These are phyloP conservation scores for Ladona fulva DNA, from an alignment of 1,140 invertebrate genomes.

Conservation along the genomic window DNA sequence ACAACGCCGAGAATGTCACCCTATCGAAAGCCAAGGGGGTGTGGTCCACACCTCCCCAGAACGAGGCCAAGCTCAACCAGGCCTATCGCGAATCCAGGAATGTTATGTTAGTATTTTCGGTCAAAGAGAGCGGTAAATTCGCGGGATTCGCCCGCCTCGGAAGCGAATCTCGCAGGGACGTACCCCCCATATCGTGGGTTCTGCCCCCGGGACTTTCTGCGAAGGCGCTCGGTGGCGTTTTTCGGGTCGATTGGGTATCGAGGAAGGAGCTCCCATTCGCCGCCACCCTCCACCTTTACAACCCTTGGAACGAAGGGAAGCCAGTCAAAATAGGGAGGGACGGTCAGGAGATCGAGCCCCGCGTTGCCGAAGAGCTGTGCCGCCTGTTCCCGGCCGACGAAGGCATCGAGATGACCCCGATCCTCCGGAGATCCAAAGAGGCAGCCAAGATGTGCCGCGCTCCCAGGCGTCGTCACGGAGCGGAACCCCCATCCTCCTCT, in stretches of 20 bases:
- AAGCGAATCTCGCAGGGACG: constrained; percentile 80
- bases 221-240: constrained; percentile 88
- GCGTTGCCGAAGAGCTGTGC: constrained; percentile 89
- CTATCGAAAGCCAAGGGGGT: constrained; percentile 92
- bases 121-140: constrained; percentile 91
- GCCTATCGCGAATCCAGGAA: constrained; percentile 87
- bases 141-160: constrained; percentile 80
- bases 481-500: background rate
- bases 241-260: constrained; percentile 94
- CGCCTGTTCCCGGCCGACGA: constrained; percentile 90
- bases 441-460: constrained; percentile 44
- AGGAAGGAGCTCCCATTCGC: constrained; percentile 89
- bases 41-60: constrained; percentile 95
- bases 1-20: constrained; percentile 93
- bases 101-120: constrained; percentile 92
- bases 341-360: constrained; percentile 93
- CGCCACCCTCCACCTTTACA: constrained; percentile 86
- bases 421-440: constrained; percentile 81
- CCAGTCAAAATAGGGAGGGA: constrained; percentile 97
- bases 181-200: constrained; percentile 88
- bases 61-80: constrained; percentile 92
- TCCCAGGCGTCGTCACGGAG: background rate
- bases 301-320: constrained; percentile 97
- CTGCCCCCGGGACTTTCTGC: constrained; percentile 88
- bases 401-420: constrained; percentile 82